Base-by-base conservation (phyloP, 2,797 vertebrate species). In the Triplophysa yarkandensis region DNA sequence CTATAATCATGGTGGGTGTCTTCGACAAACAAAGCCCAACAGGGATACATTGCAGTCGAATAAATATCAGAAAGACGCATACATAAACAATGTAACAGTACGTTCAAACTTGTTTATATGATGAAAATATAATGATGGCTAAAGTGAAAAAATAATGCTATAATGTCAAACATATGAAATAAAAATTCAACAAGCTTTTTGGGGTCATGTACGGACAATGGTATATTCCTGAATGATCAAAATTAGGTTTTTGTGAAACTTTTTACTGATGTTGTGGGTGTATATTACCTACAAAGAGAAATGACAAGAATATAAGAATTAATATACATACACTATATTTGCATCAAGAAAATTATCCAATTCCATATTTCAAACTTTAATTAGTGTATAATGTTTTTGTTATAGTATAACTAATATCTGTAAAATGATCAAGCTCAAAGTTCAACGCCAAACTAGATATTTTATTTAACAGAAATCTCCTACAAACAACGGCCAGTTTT, bases 171-270 rank as follows among this genome's bases (percentile, higher is more conserved):
- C 28, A 19, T 5, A 30, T 48, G 39, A 58, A 70, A 58, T 61
- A 65, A 48, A 62, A 80, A 63, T 63, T 63, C 44, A 71, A 63
- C 55, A 46, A 44, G 64, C 44, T n/a, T 32, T 48, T 30, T 50
- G 57, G 30, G 78, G 54, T 48, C 75, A 70, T 77, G 52, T 76
- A 75, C 32, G n/a, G n/a, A n/a, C n/a, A n/a, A n/a, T n/a, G 14
- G 17, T 46, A 4, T 17, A 16, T 46, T 46, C 17, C 44, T 7
- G 44, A 48, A 48, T 21, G 19, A 48, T 50, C 4, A 50, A 23
- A 23, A 21, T 10, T 21, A 7, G 48, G 7, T 50, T 50, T 50
- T 6, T 46, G n/a, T 48, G n/a, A 17, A 10, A 7, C 46, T 19
- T 21, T 9, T 48, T 19, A 6, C 46, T 48, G 5, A n/a, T 48